Evolutionary conservation across 2,888 invertebrate species (phyloP).

Genomic region (Drosophila helvetica): DNA sequence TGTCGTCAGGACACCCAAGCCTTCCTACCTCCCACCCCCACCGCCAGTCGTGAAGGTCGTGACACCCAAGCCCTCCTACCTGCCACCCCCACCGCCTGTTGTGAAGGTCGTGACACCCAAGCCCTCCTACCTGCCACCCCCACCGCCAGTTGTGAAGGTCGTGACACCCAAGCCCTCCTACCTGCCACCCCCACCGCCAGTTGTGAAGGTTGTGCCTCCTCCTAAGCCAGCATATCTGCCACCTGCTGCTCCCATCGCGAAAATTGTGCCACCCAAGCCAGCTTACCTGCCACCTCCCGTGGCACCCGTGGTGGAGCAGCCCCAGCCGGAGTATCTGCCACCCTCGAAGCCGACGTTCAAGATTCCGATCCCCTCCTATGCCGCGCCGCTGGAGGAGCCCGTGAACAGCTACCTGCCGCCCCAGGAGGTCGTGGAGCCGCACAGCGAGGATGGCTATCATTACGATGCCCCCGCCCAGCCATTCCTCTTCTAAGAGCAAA

Average conservation of each 20-base stretch:
- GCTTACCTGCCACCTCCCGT: constrained; percentile 50
- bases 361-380: constrained; percentile 81
- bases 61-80: constrained; percentile 45
- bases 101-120: constrained; percentile 23
- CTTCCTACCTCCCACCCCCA: constrained; percentile 49
- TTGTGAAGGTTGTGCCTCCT: not conserved
- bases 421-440: constrained; percentile 57
- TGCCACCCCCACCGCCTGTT: constrained; percentile 47
- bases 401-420: constrained; percentile 66
- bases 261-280: constrained; percentile 38
- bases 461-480: constrained; percentile 65
- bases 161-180: constrained; percentile 46
- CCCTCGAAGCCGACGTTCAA: constrained; percentile 55
- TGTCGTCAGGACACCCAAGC: constrained; percentile 40
- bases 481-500: constrained; percentile 62
- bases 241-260: constrained; percentile 18
- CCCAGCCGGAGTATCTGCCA: constrained; percentile 50
- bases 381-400: constrained; percentile 76
- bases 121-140: constrained; percentile 54
- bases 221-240: constrained; percentile 48
- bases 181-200: constrained; percentile 47
- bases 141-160: constrained; percentile 31
- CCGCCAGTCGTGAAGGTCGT: constrained; percentile 8
- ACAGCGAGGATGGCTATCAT: constrained; percentile 75
- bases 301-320: constrained; percentile 25